Percentiles rank a stretch among this genome's conserved stretches.
Conservation (phyloP, 1,140 invertebrate genomes). For the Eueides isabella region DNA sequence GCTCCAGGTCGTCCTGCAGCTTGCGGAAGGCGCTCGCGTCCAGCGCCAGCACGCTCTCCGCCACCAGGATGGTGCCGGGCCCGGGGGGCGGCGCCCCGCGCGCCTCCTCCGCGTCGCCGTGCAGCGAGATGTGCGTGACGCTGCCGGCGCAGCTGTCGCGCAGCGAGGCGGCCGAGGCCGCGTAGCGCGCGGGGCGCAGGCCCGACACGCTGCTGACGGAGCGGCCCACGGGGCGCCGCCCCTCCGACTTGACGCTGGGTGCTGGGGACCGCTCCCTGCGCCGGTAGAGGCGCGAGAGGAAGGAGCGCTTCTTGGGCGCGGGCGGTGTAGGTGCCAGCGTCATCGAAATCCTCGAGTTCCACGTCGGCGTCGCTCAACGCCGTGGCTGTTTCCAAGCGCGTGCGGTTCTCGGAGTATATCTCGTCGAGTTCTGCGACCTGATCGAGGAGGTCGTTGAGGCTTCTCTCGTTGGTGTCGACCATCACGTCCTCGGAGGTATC, state of each 20-base stretch:
- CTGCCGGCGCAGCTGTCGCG: slow-evolving; percentile 78
- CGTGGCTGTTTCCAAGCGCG: slow-evolving; percentile 77
- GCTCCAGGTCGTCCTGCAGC: slow-evolving; percentile 80
- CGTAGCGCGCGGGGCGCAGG: slow-evolving; percentile 75
- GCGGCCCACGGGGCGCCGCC: slow-evolving; percentile 73
- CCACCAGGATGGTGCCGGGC: slow-evolving; percentile 71
- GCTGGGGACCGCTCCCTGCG: slow-evolving; percentile 75
- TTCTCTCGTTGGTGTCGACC: slow-evolving; percentile 75
- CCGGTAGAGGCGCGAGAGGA: slow-evolving; percentile 75
- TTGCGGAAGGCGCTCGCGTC: slow-evolving; percentile 72
- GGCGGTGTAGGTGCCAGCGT: slow-evolving; percentile 89
- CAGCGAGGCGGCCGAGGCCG: slow-evolving; percentile 70
- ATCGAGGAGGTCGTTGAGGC: slow-evolving; percentile 86
- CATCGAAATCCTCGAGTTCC: slow-evolving; percentile 85
- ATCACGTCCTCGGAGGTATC: slow-evolving; percentile 49
- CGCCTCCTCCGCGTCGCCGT: slow-evolving; percentile 77
- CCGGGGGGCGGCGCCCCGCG: slow-evolving; percentile 53
- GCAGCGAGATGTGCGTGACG: slow-evolving; percentile 84
- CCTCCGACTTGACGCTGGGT: slow-evolving; percentile 64
- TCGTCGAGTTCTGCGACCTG: slow-evolving; percentile 89
- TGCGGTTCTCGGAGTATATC: slow-evolving; percentile 88
- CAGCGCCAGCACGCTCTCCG: slow-evolving; percentile 76
- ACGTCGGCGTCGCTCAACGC: slow-evolving; percentile 54
- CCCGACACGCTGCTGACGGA: slow-evolving; percentile 84
- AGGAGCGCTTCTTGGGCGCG: slow-evolving; percentile 74